phyloP scores from a whole-genome alignment of 1,140 invertebrate genomes.

The Druon quercuslanigerum region DNA sequence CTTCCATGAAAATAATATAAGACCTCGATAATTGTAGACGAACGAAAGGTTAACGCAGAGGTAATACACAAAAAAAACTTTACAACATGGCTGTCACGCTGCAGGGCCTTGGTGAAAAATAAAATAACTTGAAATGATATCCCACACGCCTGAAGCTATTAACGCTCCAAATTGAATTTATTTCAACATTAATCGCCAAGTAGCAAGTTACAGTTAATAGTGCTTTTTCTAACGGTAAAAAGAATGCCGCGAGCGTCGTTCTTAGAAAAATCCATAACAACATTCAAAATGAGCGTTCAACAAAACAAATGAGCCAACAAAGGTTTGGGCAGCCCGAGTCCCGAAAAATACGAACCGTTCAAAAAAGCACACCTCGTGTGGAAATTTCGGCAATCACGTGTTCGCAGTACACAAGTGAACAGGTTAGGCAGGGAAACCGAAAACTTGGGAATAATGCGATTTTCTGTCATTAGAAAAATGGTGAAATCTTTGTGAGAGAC shows the following conservation, averaged over 20 bases:
- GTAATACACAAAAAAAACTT: conserved; percentile 48
- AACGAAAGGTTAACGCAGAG: conserved; percentile 43
- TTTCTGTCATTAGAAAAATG: conserved; percentile 55
- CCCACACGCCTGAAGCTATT: conserved; percentile 20
- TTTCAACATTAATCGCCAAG: conserved; percentile 40
- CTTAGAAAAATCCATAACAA: conserved; percentile 48
- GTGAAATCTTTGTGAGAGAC: conserved; percentile 64
- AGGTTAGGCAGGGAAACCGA: conserved; percentile 55
- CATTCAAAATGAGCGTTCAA: conserved; percentile 47
- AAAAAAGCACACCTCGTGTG: conserved; percentile 40
- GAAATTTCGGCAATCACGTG: conserved; percentile 57
- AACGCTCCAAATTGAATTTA: conserved; percentile 30
- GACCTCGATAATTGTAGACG: conserved; percentile 18
- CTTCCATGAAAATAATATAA: conserved; percentile 11
- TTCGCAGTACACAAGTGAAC: conserved; percentile 46
- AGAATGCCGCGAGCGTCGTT: conserved; percentile 11
- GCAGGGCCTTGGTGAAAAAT: conserved; percentile 37
- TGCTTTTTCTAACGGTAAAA: conserved; percentile 42
- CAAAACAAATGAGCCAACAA: conserved; percentile 57
- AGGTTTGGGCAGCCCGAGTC: conserved; percentile 29
- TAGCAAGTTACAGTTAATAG: conserved; percentile 43
- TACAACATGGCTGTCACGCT: conserved; percentile 59
- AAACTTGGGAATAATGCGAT: conserved; percentile 32
- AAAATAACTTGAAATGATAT: conserved; percentile 37
- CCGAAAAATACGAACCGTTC: conserved; percentile 34